These are phyloP conservation scores for Agrypnia vestita DNA, from an alignment of 1,140 invertebrate genomes.

Conservation along the genomic window DNA sequence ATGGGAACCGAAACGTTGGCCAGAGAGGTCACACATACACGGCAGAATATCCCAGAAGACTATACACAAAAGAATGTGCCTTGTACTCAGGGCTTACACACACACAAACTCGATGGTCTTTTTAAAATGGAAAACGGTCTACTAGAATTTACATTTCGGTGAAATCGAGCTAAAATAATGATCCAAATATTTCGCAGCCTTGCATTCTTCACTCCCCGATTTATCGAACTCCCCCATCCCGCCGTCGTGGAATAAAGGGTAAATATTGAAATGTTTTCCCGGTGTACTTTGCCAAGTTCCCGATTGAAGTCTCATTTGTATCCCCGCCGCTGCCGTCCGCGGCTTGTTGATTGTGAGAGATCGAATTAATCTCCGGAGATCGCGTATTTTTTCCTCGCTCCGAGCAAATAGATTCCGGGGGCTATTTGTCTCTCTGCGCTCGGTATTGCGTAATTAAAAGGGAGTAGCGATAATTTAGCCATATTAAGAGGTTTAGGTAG, in stretches of 20 bases:
- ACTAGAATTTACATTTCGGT: too few species aligned
- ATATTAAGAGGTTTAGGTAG: constrained; percentile 16
- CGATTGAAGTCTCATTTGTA: constrained; percentile 31
- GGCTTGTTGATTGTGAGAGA: neutral
- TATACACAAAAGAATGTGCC: too few species aligned
- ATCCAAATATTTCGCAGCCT: too few species aligned
- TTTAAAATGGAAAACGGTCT: too few species aligned
- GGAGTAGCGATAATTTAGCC: constrained; percentile 3
- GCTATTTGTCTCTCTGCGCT: constrained; percentile 4
- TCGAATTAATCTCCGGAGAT: constrained; percentile 17
- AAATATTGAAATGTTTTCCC: neutral
- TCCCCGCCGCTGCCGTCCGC: constrained; percentile 3
- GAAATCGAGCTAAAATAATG: too few species aligned
- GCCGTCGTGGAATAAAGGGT: neutral
- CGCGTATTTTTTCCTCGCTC: constrained; percentile 4
- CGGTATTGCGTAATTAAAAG: constrained; percentile 18
- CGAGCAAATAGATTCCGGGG: constrained; percentile 6
- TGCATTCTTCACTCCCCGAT: neutral
- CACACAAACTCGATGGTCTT: too few species aligned
- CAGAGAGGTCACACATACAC: too few species aligned
- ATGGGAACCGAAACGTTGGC: too few species aligned
- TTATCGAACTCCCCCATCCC: neutral
- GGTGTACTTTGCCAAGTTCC: neutral
- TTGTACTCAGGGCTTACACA: too few species aligned
- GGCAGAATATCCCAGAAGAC: too few species aligned